These are phyloP conservation scores for Perodicticus potto DNA, from an alignment of 2,797 vertebrate genomes.

Conservation along the genomic window DNA sequence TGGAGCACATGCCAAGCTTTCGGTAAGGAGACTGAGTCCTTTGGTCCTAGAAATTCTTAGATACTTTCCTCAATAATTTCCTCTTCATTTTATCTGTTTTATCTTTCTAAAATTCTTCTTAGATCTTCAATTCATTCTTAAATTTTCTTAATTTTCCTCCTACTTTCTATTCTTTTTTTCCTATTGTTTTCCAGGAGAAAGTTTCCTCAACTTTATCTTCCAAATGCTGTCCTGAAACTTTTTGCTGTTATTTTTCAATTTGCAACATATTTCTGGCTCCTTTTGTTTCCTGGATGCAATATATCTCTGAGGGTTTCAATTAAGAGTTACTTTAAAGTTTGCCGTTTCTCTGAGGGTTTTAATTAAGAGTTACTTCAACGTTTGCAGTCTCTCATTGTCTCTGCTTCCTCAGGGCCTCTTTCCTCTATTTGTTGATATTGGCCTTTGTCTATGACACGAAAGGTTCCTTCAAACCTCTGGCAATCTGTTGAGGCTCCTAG, in stretches of 20 bases:
- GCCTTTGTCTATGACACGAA: background rate
- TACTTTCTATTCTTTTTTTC: background rate
- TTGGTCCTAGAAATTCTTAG: background rate
- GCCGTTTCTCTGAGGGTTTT: slow-evolving; percentile 6
- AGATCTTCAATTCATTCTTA: slow-evolving; percentile 35
- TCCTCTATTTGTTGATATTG: slow-evolving; percentile 8
- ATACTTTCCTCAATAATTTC: slow-evolving; percentile 38
- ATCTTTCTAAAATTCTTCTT: slow-evolving; percentile 57
- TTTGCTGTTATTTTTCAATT: slow-evolving; percentile 36
- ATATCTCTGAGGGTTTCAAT: slow-evolving; percentile 34
- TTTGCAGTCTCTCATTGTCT: background rate
- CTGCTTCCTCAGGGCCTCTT: background rate
- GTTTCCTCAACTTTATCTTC: slow-evolving; percentile 44
- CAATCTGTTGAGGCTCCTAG: background rate
- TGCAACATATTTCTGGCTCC: background rate
- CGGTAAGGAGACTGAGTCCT: slow-evolving; percentile 4
- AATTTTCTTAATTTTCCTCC: slow-evolving; percentile 25
- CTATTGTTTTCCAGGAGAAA: background rate
- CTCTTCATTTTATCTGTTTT: background rate
- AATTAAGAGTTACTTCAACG: background rate
- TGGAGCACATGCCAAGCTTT: no score
- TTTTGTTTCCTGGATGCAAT: slow-evolving; percentile 25
- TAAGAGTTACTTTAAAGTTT: background rate
- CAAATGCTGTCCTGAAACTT: slow-evolving; percentile 7
- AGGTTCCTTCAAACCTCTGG: background rate